Base-by-base conservation (phyloP, 2,113 vertebrate species). In the Pelobates fuscus region DNA sequence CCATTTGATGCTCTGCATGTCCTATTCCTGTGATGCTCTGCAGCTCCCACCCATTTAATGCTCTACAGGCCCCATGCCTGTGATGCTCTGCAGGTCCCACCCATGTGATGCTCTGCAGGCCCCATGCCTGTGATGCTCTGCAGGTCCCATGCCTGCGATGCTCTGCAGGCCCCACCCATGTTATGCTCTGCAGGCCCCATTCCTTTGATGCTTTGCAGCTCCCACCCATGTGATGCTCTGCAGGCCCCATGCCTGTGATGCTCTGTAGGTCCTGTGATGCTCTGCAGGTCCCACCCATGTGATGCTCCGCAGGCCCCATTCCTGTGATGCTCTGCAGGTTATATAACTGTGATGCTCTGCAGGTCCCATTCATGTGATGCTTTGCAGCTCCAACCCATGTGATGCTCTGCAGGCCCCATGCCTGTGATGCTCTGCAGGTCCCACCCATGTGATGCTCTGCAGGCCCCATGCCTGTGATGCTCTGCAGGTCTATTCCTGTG, bases 401-500 rank as follows among this genome's bases (percentile, higher is more conserved):
- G 64, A 68, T 37, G 49, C 46, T 68, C 66, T 57, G 49, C 68
- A 71, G 24, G 4, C 10, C 30, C 54, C 20, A 8, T 61, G 24
- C 26, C 44, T n/a, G n/a, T 41, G 37, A 41, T 41, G 24, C 58
- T 41, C 41, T 55, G 41, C 25, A 41, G 52, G 18, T n/a, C n/a
- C 59, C 60, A 59, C 54, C 27, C 70, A n/a, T 55, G 21, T 20
- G 20, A 55, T 21, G 52, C 21, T 59, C 20, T 26, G 55, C 23
- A 25, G 21, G 0, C 25, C 23, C 54, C 20, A 8, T 61, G 24
- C 26, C 44, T 8, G 7, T 24, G 64, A 68, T 37, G 49, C 26
- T 68, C 66, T 57, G 49, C 57, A 71, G 37, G 24, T 27, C 59
- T 44, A 59, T 63, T 20, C 70, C 17, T 59, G 25, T 25, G 23